Evolutionary conservation across 2,113 vertebrate species (phyloP).

Genomic region (Ariopsis seemanni): DNA sequence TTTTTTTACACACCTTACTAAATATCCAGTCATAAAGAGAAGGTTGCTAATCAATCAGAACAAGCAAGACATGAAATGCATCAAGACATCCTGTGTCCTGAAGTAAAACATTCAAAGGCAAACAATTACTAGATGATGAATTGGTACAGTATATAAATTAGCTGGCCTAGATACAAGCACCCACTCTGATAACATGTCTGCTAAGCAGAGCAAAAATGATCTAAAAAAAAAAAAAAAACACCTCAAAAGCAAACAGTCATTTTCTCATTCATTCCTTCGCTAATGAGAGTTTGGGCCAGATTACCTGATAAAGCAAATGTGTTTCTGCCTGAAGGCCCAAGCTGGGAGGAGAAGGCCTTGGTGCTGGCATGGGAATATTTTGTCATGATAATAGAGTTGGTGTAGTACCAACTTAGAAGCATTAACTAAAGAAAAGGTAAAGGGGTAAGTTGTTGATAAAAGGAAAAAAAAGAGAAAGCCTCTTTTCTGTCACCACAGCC

Average conservation of each 20-base stretch:
- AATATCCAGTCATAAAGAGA: constrained; percentile 13
- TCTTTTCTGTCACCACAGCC: neutral
- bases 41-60: neutral
- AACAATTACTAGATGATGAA: neutral
- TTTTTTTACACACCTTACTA: constrained; percentile 20
- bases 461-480: neutral
- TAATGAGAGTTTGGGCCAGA: constrained; percentile 17
- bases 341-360: neutral
- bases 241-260: constrained; percentile 23
- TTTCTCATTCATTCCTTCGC: constrained; percentile 31
- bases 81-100: neutral
- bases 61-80: neutral
- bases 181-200: neutral
- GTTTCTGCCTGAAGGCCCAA: neutral
- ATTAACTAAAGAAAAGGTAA: constrained; percentile 18
- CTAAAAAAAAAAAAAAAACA: neutral
- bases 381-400: constrained; percentile 50
- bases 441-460: neutral
- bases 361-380: constrained; percentile 44
- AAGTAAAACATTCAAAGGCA: constrained; percentile 18
- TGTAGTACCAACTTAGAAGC: constrained; percentile 36
- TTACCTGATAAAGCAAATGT: constrained; percentile 38
- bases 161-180: neutral
- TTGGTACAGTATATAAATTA: constrained; percentile 12
- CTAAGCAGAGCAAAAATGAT: neutral